Percentiles rank a stretch among this genome's conserved stretches.
These are phyloP conservation scores for Resseliella maxima DNA, from an alignment of 2,888 invertebrate species.

Conservation along the genomic window DNA sequence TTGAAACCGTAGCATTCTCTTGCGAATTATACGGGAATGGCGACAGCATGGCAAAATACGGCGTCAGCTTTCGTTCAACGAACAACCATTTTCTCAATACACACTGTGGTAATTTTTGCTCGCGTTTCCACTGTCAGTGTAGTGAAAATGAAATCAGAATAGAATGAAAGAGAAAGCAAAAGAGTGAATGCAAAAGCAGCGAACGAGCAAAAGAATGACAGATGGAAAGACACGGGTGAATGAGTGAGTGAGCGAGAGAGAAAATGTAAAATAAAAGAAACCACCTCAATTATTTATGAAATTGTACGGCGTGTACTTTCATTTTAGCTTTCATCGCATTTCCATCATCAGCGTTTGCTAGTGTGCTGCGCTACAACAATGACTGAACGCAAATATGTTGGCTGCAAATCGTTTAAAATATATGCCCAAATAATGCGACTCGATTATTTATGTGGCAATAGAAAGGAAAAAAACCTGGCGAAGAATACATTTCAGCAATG, in stretches of 20 bases:
- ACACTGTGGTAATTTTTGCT: not conserved
- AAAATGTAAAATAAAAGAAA: not conserved
- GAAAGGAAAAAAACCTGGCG: not conserved
- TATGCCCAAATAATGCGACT: conserved; percentile 24
- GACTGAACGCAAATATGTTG: not conserved
- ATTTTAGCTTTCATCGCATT: conserved; percentile 33
- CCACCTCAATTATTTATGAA: conserved; percentile 39
- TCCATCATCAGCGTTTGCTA: not conserved
- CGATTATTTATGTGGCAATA: conserved; percentile 22
- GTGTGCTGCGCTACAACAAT: not conserved
- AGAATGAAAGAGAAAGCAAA: not conserved
- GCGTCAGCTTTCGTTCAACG: conserved; percentile 5
- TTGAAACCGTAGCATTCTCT: conserved; percentile 26
- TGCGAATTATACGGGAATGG: conserved; percentile 25
- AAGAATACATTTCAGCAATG: not conserved
- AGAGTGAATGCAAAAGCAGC: not conserved
- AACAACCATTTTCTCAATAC: not conserved
- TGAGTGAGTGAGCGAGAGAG: not conserved
- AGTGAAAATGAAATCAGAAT: conserved; percentile 37
- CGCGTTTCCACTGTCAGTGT: not conserved
- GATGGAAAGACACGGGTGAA: too few species aligned
- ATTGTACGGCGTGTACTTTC: conserved; percentile 4
- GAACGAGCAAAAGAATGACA: too few species aligned
- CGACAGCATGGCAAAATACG: conserved; percentile 48
- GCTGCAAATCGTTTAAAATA: conserved; percentile 39